Conservation (phyloP, 2,797 vertebrate species). For the Sciurus carolinensis region DNA sequence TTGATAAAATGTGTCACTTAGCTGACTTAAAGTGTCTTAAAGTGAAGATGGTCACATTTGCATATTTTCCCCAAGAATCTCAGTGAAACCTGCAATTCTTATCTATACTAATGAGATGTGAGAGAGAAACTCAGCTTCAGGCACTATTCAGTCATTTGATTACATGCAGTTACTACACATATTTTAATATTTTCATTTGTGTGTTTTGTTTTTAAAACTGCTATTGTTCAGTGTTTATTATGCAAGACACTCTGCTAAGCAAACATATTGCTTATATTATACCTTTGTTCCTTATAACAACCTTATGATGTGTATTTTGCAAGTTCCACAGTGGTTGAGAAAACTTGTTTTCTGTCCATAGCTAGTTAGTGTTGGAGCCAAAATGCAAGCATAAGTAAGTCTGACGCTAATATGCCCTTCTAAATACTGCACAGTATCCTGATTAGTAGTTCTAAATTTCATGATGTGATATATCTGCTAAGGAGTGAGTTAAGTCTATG, state of each 20-base stretch:
- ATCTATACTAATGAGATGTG: not conserved
- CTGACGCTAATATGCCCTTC: not conserved
- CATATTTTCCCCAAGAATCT: constrained; percentile 44
- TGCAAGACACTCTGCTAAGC: not conserved
- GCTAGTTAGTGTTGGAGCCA: not conserved
- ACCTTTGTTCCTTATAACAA: not conserved
- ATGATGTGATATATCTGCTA: not conserved
- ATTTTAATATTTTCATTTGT: constrained; percentile 45
- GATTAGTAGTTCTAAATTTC: constrained; percentile 38
- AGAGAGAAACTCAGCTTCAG: constrained; percentile 13
- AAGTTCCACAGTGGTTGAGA: not conserved
- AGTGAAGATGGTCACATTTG: not conserved
- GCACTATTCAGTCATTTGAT: not conserved
- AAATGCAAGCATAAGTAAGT: not conserved
- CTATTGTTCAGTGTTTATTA: not conserved
- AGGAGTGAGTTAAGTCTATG: not conserved
- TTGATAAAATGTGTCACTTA: not conserved
- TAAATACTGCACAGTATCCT: not conserved
- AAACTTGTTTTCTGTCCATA: constrained; percentile 15
- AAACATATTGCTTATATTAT: not conserved
- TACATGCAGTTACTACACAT: not conserved
- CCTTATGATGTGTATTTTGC: not conserved
- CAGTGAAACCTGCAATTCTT: not conserved
- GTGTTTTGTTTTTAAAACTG: constrained; percentile 6
- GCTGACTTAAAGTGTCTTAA: not conserved